Percentiles rank a stretch among this genome's conserved stretches.
These are phyloP conservation scores for Blastobasis adustella DNA, from an alignment of 2,888 invertebrate species.

Conservation along the genomic window DNA sequence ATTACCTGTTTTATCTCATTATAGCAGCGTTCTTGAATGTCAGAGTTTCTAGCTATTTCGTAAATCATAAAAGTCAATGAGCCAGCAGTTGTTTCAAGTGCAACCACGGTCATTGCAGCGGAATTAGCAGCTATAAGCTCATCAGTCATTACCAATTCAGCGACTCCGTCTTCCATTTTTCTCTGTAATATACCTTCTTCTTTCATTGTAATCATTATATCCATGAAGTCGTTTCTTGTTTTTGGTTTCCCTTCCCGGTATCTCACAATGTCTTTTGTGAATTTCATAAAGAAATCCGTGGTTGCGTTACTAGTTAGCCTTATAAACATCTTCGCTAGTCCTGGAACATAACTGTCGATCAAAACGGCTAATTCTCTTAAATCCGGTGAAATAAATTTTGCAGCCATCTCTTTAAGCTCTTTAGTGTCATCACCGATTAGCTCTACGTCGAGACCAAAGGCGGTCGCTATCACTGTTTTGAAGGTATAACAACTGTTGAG, in stretches of 20 bases:
- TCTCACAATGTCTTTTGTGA: neutral
- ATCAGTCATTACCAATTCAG: neutral
- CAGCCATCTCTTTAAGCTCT: neutral
- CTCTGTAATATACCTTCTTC: neutral
- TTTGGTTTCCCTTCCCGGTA: neutral
- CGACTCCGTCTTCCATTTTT: neutral
- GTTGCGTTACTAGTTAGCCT: neutral
- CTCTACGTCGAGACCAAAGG: neutral
- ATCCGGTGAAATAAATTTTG: neutral
- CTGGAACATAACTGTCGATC: neutral
- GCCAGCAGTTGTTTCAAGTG: neutral
- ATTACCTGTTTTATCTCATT: conserved; percentile 29
- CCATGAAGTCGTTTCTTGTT: neutral
- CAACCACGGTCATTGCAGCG: neutral
- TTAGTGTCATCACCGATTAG: neutral
- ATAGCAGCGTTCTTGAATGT: conserved; percentile 27
- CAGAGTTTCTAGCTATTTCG: conserved; percentile 30
- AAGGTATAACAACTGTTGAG: neutral
- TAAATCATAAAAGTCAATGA: conserved; percentile 25
- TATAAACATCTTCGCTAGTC: neutral
- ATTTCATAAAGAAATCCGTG: neutral
- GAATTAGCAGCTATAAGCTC: neutral
- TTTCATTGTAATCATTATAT: neutral
- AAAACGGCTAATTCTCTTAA: neutral
- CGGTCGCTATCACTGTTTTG: neutral